Base-by-base conservation (phyloP, 2,797 vertebrate species). In the Pampus argenteus region DNA sequence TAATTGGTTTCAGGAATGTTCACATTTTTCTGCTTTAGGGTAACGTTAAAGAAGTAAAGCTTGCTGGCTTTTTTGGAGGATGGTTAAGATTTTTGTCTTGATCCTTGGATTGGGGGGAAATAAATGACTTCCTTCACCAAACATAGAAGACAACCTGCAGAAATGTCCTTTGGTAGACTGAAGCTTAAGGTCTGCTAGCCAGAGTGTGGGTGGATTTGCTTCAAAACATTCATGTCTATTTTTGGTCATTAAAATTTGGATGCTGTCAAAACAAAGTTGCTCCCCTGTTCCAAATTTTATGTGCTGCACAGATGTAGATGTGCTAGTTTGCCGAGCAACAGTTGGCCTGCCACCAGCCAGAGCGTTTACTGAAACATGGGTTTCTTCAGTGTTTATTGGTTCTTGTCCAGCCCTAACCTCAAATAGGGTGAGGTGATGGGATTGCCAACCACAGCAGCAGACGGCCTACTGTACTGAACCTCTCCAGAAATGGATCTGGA, bases 301-400 rank as follows among this genome's bases (percentile, higher is more conserved):
- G 78, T 64, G 69, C 69, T 71, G n/a, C 14, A 4, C 64, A 57
- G 44, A 73, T 72, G 84, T 86, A 83, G 84, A 78, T 70, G 79
- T 83, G 81, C 60, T 69, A 22, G 68, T 38, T 52, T 72, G 58
- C 82, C 45, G 69, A 56, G 79, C 69, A 81, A 31, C 58, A 83
- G 83, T 86, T 86, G 82, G 89, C 71, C 76, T 66, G 66, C 65
- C 73, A 71, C 84, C 66, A 64, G 86, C 89, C 67, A n/a, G 62
- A 83, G 71, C 45, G 6, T 51, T 71, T 67, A 74, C 84, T 90
- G 67, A 92, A 89, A 83, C 88, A 72, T 81, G 71, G 56, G 79
- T 88, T 93, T 92, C 88, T 88, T 84, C 81, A 74, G 78, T 92
- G 91, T 93, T 92, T 92, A 88, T 91, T 92, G 90, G 87, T 86